Evolutionary conservation across 2,113 vertebrate genomes (phyloP).

Genomic region (Apistogramma diplotaenia): DNA sequence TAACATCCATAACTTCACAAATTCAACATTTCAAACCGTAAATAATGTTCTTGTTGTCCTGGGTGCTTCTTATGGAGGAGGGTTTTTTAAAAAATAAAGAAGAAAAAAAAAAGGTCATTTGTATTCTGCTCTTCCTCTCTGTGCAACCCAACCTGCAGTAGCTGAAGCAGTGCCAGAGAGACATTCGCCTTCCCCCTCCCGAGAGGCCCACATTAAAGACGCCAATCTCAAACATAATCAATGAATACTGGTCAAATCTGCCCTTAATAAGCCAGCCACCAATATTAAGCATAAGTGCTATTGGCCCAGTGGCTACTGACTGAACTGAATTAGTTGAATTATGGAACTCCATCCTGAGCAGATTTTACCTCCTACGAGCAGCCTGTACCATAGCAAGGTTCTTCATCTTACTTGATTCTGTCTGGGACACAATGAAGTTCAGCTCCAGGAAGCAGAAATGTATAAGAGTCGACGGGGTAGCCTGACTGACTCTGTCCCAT

Average conservation of each 20-base stretch:
- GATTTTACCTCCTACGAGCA: not conserved
- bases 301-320: not conserved
- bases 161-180: slow-evolving; percentile 4
- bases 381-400: slow-evolving; percentile 2
- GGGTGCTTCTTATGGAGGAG: not conserved
- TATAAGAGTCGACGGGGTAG: not conserved
- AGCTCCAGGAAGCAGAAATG: slow-evolving; percentile 11
- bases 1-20: not conserved
- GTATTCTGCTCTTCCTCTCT: slow-evolving; percentile 15
- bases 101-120: not conserved
- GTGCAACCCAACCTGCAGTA: slow-evolving; percentile 21
- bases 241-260: not conserved
- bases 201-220: not conserved
- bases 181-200: not conserved
- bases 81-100: too few species aligned
- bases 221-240: not conserved
- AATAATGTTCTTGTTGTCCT: slow-evolving; percentile 15
- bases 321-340: not conserved
- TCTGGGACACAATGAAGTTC: slow-evolving; percentile 20
- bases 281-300: not conserved
- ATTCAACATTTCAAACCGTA: slow-evolving; percentile 7
- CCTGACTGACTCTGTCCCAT: not conserved
- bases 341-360: not conserved
- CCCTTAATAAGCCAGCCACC: not conserved
- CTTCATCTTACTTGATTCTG: slow-evolving; percentile 14